Evolutionary conservation across 2,888 invertebrate genomes (phyloP), one percentile per base, ranked within the genome.

Genomic region (Nomada fabriciana): DNA sequence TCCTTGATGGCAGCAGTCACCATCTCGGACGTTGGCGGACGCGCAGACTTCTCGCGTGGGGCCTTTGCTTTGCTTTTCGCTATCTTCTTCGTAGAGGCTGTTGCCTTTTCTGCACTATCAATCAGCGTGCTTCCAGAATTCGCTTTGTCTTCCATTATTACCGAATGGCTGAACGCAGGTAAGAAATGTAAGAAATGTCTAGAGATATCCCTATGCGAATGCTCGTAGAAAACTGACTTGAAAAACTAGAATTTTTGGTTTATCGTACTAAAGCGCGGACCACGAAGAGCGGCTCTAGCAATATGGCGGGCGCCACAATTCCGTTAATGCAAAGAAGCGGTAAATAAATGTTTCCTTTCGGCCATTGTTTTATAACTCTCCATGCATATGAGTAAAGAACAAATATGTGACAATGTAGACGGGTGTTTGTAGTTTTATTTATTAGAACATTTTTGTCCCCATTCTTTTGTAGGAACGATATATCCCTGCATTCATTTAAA

Each of bases 1-100:
- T 93, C 92, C 80, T 93, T 94, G 65, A 95, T 94, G 2, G 96
- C 96, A 57, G 92, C 94, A 85, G 94, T 95, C 0, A 96, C 96
- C 96, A 96, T 95, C 25, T 94, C 93, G 1, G 94, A 90, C 0
- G 94, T 94, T 42, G 94, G 94, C 0, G 95, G 95, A 91, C 95
- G 95, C 50, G 91, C 85, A 0, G 94, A 92, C 78, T 92, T 94
- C 89, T 91, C 87, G 59, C 91, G 92, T 10, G 88, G 87, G 11
- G 89, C 86, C 5, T 88, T 83, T 18, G 82, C 64, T 50, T 85
- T 84, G 11, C 78, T 57, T 5, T 71, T 78, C 0, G 76, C 60
- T 2, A 79, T 25, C 10, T 86, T 69, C 73, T 88, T 89, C 29
- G 81, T 79, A 1, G 84, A 75, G 0, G 79, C 23, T 9, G 85